Conservation (phyloP, 2,797 vertebrate genomes). For the Cygnus olor region DNA sequence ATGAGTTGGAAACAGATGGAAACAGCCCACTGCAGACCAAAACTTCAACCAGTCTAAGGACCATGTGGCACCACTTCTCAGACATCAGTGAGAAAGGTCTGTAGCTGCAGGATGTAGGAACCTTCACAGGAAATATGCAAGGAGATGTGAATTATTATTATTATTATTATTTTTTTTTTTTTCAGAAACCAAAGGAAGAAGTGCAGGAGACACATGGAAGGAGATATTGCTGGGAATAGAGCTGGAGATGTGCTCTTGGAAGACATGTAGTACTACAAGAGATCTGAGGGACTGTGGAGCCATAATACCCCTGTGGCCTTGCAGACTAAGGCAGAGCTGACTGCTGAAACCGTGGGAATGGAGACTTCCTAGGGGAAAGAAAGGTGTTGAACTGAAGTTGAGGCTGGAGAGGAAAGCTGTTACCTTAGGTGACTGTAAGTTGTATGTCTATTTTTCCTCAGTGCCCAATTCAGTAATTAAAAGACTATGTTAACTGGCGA, state of each 20-base stretch:
- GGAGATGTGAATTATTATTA: not conserved
- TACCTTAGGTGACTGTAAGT: not conserved
- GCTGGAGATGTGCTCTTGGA: not conserved
- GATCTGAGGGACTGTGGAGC: not conserved
- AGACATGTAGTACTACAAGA: not conserved
- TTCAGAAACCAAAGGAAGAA: not conserved
- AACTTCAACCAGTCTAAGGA: not conserved
- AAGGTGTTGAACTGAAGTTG: not conserved
- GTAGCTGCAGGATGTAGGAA: not conserved
- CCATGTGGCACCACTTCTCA: accelerated
- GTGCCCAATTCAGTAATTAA: accelerated
- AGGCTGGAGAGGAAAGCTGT: not conserved
- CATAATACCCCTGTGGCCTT: accelerated
- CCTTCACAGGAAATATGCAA: not conserved
- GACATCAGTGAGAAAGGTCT: not conserved
- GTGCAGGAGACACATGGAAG: not conserved
- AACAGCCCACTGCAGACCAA: not conserved
- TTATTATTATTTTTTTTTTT: not conserved
- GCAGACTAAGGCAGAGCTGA: not conserved
- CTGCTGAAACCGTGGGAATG: not conserved
- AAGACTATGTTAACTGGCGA: not conserved
- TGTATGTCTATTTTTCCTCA: not conserved
- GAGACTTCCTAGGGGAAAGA: not conserved
- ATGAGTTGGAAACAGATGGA: not conserved
- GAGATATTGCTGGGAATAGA: not conserved